Base-by-base conservation (phyloP, 1,140 invertebrate genomes). In the Leptinotarsa texana region DNA sequence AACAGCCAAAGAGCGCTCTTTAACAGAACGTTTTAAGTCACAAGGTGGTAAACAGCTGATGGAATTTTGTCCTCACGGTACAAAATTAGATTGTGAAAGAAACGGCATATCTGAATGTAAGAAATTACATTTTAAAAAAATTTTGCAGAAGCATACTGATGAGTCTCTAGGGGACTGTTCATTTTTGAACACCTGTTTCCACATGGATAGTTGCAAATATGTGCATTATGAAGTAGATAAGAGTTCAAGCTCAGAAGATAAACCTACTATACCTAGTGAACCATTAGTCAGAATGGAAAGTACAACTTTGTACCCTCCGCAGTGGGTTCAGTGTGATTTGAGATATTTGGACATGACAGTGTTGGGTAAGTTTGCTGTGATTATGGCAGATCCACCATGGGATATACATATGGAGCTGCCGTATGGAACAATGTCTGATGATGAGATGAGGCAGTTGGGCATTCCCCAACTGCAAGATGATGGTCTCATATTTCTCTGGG, bases 151-250 rank as follows among this genome's bases (percentile, higher is more conserved):
- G 75, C 97, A 99, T 84, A 99, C 98, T 0, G 98, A 99, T 85
- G 97, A 98, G 86, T 91, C 94, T 0, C 88, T 99, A 6, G 97
- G 97, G 0, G 97, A 99, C 84, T 99, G 97, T 85, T 98, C 96
- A 62, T 99, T 99, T 86, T 88, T 99, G 0, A 99, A 99, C 84
- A 99, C 97, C 1, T 99, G 97, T 85, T 99, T 99, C 83, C 97
- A 99, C 84, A 99, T 99, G 97, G 96, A 98, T 79, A 96, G 94
- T 66, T 99, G 97, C 90, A 99, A 98, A 86, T 97, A 97, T 88
- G 95, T 98, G 24, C 96, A 97, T 85, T 98, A 97, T 84, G 94
- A 96, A 87, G 95, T 98, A 3, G 95, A 97, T 84, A 88, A 84
- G 82, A 77, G 77, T 27, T 82, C 79, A 67, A 83, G 84, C 79